These are phyloP conservation scores for Agrilus mali DNA, from an alignment of 2,888 invertebrate species.

Conservation along the genomic window DNA sequence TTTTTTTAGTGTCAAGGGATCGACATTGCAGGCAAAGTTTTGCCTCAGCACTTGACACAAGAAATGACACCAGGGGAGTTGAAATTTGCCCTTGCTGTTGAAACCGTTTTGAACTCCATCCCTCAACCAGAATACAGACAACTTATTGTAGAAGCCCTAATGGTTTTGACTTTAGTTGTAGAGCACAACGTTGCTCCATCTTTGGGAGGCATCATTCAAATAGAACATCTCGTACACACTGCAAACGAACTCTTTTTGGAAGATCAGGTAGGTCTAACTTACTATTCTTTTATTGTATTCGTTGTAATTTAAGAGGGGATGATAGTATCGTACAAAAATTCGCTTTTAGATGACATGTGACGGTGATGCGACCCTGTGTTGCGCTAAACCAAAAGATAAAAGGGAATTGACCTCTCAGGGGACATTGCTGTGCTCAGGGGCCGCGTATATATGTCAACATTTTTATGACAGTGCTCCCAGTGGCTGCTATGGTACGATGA, in stretches of 20 bases:
- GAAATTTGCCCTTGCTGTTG: constrained; percentile 95
- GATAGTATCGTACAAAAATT: neutral
- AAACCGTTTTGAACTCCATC: constrained; percentile 91
- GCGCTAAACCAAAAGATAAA: constrained; percentile 62
- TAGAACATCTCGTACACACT: constrained; percentile 85
- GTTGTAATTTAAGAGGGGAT: neutral
- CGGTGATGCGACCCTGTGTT: constrained; percentile 89
- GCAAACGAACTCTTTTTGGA: constrained; percentile 91
- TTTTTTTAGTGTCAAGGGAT: constrained; percentile 75
- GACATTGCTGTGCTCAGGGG: constrained; percentile 74
- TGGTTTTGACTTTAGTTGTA: constrained; percentile 85
- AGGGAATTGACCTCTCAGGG: constrained; percentile 47
- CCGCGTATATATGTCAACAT: constrained; percentile 91
- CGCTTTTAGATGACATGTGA: constrained; percentile 58
- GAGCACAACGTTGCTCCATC: constrained; percentile 71
- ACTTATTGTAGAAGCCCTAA: constrained; percentile 90
- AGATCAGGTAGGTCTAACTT: constrained; percentile 63
- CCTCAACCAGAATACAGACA: constrained; percentile 98
- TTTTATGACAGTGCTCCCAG: constrained; percentile 98
- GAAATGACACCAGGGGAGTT: constrained; percentile 99
- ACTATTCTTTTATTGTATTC: neutral
- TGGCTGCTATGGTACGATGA: constrained; percentile 95
- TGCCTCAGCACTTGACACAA: constrained; percentile 87
- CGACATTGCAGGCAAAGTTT: constrained; percentile 78
- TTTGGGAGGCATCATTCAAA: constrained; percentile 69